Evolutionary conservation across 2,888 invertebrate genomes (phyloP), one percentile per base, ranked within the genome.

Genomic region (Teleogryllus oceanicus): DNA sequence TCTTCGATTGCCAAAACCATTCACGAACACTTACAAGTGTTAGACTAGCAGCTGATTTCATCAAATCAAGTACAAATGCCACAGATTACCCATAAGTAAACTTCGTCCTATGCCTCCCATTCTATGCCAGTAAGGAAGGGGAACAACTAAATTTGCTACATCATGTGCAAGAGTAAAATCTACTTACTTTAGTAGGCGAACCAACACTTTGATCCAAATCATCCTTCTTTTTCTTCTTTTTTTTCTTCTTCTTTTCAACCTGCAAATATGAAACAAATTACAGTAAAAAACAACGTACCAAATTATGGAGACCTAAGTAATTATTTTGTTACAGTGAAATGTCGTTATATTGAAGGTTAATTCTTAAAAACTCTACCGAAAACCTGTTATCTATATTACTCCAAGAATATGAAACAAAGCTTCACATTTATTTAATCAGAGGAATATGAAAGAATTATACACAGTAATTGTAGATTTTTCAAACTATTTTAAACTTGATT

Each of bases 181-280:
- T 18, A 62, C n/a, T 62, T 13, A n/a, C 13, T 18, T 62, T 13
- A 62, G 13, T 62, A n/a, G 62, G 62, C 8, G 13, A n/a, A 62
- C 13, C 62, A 62, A n/a, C 13, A 62, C 62, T 18, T 62, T 62
- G 62, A 62, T 80, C 77, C 62, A 74, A 75, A 49, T 79, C 74
- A 76, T 80, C 75, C 76, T 81, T 76, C 76, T 81, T 80, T 78
- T 81, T 77, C 79, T 80, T 87, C 80, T 87, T 87, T 82, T 86
- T 87, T 13, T 87, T 86, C 81, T 87, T 87, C 80, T 87, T 86
- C 18, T 86, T 85, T 78, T 86, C 86, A 82, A 85, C 87, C 79
- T 85, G 86, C 1, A 85, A 86, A 37, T 37, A 8, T 37, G 37
- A 37, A 37, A 37, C 37, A 37, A 37, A 37, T 37, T 37, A 37